Percentiles rank a stretch among this genome's conserved stretches.
phyloP scores from a whole-genome alignment of 2,797 vertebrate genomes.

The Gallinago nigripennis region DNA sequence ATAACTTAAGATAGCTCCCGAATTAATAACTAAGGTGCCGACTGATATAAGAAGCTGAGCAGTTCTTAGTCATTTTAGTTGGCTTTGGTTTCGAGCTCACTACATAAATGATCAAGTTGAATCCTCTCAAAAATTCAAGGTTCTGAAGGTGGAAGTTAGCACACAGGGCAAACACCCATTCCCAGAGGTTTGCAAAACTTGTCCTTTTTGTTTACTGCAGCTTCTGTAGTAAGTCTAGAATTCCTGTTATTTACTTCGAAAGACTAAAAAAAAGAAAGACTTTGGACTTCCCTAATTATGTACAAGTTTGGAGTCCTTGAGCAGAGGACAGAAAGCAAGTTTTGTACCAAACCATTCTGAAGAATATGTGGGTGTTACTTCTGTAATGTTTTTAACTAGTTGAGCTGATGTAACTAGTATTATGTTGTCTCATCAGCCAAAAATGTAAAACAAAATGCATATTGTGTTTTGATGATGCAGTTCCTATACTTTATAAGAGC shows the following conservation, averaged over 20 bases:
- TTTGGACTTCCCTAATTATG: background rate
- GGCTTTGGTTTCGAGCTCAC: background rate
- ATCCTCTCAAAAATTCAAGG: fast-evolving
- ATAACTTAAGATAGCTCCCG: background rate
- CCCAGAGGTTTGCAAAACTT: background rate
- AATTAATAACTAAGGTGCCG: background rate
- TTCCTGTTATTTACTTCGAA: background rate
- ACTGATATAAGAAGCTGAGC: background rate
- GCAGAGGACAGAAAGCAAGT: background rate
- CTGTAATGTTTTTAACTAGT: background rate
- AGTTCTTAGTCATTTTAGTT: background rate
- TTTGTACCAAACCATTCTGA: background rate
- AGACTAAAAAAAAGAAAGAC: background rate
- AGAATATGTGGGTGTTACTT: background rate
- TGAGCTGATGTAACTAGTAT: background rate
- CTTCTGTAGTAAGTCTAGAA: background rate
- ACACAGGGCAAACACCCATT: background rate
- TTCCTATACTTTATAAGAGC: background rate
- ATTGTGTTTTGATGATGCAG: background rate
- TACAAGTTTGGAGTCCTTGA: background rate
- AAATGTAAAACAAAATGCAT: background rate
- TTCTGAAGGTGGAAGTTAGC: background rate
- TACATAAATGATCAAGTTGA: background rate
- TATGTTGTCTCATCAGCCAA: background rate
- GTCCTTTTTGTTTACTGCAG: background rate